Evolutionary conservation across 2,888 invertebrate species (phyloP).

Genomic region (Dolichopus griseipennis): DNA sequence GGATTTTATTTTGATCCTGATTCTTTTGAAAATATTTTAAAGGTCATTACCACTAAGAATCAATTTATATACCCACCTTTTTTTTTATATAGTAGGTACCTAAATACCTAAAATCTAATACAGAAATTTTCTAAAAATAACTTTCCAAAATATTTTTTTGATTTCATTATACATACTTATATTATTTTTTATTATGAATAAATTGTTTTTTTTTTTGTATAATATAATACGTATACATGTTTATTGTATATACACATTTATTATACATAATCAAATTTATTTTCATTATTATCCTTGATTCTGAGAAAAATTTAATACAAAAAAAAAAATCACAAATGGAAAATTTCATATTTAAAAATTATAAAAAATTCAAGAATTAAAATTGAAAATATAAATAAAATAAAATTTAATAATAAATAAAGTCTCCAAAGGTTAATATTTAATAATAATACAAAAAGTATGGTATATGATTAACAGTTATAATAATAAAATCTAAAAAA

Average conservation of each 20-base stretch:
- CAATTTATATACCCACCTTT: too few species aligned
- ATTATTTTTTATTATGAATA: neutral
- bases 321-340: neutral
- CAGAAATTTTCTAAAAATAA: too few species aligned
- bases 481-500: neutral
- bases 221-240: neutral
- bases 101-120: too few species aligned
- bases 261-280: neutral
- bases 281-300: neutral
- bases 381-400: too few species aligned
- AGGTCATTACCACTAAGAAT: too few species aligned
- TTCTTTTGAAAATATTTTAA: too few species aligned
- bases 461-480: neutral
- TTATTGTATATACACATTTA: neutral
- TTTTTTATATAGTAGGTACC: too few species aligned
- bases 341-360: neutral
- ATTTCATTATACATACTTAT: too few species aligned
- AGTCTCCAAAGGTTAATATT: neutral
- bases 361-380: neutral
- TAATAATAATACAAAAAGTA: neutral
- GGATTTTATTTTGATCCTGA: too few species aligned
- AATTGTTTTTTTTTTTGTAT: neutral
- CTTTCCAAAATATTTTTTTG: too few species aligned
- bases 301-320: too few species aligned
- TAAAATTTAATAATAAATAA: neutral